These are phyloP conservation scores for Drosophila albomicans DNA, from an alignment of 1,140 invertebrate species.

Conservation along the genomic window DNA sequence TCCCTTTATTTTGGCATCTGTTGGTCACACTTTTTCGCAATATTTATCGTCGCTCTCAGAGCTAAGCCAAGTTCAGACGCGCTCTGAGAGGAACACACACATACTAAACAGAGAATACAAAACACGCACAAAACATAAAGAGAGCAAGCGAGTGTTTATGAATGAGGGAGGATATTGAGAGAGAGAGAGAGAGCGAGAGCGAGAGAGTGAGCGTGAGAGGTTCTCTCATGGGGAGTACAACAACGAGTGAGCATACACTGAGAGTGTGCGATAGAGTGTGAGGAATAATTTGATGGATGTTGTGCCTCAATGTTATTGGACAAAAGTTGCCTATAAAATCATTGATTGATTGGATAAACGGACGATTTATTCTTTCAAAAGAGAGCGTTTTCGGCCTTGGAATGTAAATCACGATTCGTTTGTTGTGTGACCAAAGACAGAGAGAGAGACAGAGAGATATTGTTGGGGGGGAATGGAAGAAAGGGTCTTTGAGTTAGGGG, in stretches of 20 bases:
- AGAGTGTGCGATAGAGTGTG: neutral
- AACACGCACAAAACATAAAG: constrained; percentile 15
- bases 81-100: constrained; percentile 43
- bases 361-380: neutral
- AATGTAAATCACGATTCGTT: constrained; percentile 33
- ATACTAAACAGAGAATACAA: constrained; percentile 36
- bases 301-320: constrained; percentile 18
- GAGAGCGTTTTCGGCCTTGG: constrained; percentile 10
- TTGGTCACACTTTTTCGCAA: constrained; percentile 11
- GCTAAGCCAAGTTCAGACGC: constrained; percentile 13
- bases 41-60: neutral
- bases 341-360: neutral
- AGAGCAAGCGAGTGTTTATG: neutral
- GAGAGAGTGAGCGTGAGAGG: neutral
- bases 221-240: constrained; percentile 5
- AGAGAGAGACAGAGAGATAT: neutral
- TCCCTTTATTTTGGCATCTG: neutral
- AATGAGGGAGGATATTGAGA: neutral
- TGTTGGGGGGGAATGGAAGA: neutral
- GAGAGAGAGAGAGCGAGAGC: neutral
- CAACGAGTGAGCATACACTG: constrained; percentile 19
- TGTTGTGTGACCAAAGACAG: neutral
- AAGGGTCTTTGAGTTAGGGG: constrained; percentile 17
- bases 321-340: neutral
- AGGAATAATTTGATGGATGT: constrained; percentile 6